phyloP scores from a whole-genome alignment of 2,797 vertebrate genomes.

The Epinephelus malabaricus region DNA sequence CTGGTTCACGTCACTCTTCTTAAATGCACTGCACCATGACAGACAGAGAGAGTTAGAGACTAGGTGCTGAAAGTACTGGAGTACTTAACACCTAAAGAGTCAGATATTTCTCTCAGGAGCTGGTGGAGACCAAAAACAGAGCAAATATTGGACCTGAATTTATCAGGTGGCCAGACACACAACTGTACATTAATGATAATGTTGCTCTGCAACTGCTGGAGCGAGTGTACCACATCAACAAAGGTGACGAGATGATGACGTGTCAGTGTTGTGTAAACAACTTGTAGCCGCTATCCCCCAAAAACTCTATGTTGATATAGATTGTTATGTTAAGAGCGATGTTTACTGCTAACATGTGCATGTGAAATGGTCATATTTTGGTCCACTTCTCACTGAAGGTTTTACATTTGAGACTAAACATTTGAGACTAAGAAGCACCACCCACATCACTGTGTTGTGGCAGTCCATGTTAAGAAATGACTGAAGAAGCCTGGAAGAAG shows the following conservation, averaged over 20 bases:
- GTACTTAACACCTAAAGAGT: conserved; percentile 14
- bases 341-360: not conserved
- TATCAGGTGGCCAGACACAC: too few species aligned
- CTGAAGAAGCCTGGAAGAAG: not conserved
- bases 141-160: not conserved
- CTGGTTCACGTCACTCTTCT: too few species aligned
- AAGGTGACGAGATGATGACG: not conserved
- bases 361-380: not conserved
- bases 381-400: not conserved
- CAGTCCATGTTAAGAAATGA: not conserved
- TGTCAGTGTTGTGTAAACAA: not conserved
- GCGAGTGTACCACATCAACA: not conserved
- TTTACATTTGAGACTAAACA: conserved; percentile 6
- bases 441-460: not conserved
- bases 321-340: not conserved
- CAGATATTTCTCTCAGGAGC: conserved; percentile 27
- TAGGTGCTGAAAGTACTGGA: conserved; percentile 17
- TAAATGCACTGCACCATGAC: too few species aligned
- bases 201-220: too few species aligned
- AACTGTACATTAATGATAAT: too few species aligned
- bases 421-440: not conserved
- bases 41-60: conserved; percentile 6
- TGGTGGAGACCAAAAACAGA: not conserved
- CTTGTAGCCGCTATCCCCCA: too few species aligned
- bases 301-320: not conserved